Evolutionary conservation across 2,797 vertebrate species (phyloP).

Genomic region (Anniella stebbinsi): DNA sequence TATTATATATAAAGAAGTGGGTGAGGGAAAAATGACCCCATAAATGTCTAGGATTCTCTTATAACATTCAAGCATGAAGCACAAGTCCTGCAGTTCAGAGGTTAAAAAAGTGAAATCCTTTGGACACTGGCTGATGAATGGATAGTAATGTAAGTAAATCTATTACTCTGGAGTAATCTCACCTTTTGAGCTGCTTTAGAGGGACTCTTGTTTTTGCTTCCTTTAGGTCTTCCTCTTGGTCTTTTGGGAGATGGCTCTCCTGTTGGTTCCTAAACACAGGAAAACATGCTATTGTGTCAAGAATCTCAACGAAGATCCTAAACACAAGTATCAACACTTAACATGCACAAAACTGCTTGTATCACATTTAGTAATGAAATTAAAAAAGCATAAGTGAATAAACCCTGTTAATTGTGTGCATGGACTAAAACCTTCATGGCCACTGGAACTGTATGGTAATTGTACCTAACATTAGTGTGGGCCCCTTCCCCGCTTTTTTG

Average conservation of each 20-base stretch:
- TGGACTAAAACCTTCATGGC: conserved; percentile 49
- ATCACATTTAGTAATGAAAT: conserved; percentile 45
- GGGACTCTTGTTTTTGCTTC: conserved; percentile 98
- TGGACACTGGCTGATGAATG: conserved; percentile 39
- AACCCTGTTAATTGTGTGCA: conserved; percentile 28
- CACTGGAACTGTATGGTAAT: no score
- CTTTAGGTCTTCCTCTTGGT: conserved; percentile 95
- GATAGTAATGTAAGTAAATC: conserved; percentile 45
- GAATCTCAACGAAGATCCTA: conserved; percentile 61
- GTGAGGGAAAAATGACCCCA: not conserved
- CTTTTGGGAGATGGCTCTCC: conserved; percentile 96
- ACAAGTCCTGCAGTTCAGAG: conserved; percentile 40
- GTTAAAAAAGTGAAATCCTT: conserved; percentile 40
- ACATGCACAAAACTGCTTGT: conserved; percentile 47
- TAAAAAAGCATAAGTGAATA: conserved; percentile 51
- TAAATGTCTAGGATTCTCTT: conserved; percentile 33
- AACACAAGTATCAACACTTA: conserved; percentile 37
- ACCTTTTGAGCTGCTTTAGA: conserved; percentile 97
- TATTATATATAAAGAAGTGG: no score
- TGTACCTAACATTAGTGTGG: no score
- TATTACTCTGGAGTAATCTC: conserved; percentile 73
- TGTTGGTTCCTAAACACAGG: conserved; percentile 87
- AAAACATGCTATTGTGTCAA: conserved; percentile 79
- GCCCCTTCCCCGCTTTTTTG: no score
- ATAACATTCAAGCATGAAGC: conserved; percentile 27